Base-by-base conservation (phyloP, 2,888 invertebrate species). In the Andrena hattorfiana region DNA sequence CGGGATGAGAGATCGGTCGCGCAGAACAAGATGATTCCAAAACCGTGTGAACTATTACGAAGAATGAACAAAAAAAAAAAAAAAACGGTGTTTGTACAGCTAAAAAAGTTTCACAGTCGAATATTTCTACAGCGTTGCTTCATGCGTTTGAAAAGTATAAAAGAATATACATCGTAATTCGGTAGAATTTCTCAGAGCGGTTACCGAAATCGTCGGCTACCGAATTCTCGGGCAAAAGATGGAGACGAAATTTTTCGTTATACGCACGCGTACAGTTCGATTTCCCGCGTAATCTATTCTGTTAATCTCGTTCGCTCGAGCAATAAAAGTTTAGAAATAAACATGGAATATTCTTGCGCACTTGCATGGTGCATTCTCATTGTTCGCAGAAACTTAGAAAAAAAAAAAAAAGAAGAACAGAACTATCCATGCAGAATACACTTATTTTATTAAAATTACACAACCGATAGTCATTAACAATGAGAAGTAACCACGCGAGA, bases 1-100 rank as follows among this genome's bases (percentile, higher is more conserved):
- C 62, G 71, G 51, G 66, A 66, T 69, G 68, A n/a, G 66, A 66
- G 62, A 77, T 84, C 42, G 72, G 54, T 67, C n/a, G 42, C 32
- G 63, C 13, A 54, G 73, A 77, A 77, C n/a, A 30, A 28, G 59
- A 62, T 51, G 42, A 42, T 30, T 32, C n/a, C 23, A 10, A n/a
- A 32, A 20, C 48, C 2, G 30, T 48, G 54, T 32, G 16, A 54
- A 42, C 2, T 48, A 60, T 30, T 48, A 30, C 20, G 10, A 63
- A n/a, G 64, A 51, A 56, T 42, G 30, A 72, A 68, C 59, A n/a
- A n/a, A n/a, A n/a, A n/a, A n/a, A n/a, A n/a, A n/a, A n/a, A n/a
- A n/a, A 28, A 64, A 66, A 66, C 28, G n/a, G 54, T 48, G 30
- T 13, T 49, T 20, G n/a, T 54, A 72, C 23, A 64, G 2, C 35